phyloP scores from a whole-genome alignment of 2,888 invertebrate species.

The Drosophila mimetica region DNA sequence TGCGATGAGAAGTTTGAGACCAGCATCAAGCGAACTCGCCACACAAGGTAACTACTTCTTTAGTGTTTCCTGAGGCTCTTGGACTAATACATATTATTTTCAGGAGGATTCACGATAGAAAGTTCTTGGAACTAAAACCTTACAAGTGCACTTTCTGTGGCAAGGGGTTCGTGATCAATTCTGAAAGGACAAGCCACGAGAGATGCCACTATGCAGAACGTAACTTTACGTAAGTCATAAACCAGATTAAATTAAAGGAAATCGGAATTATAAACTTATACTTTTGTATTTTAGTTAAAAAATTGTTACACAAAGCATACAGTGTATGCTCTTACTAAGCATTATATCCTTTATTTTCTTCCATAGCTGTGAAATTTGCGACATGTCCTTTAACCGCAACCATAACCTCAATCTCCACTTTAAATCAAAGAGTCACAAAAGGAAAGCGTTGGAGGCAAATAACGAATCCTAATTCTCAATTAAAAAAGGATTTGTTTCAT shows the following conservation, averaged over 20 bases:
- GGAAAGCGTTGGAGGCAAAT: not conserved
- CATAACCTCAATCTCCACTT: slow-evolving; percentile 28
- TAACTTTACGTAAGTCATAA: not conserved
- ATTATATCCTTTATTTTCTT: not conserved
- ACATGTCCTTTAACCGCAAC: slow-evolving; percentile 26
- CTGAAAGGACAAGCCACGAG: too few species aligned
- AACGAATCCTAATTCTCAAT: not conserved
- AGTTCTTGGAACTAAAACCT: not conserved
- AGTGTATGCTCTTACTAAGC: too few species aligned
- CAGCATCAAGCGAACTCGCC: slow-evolving; percentile 44
- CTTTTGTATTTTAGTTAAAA: too few species aligned
- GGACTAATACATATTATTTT: not conserved
- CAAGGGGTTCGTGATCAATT: too few species aligned
- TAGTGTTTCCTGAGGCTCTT: not conserved
- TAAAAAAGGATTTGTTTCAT: not conserved
- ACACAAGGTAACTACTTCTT: slow-evolving; percentile 38
- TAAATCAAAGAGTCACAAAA: slow-evolving; percentile 23
- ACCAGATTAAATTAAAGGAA: too few species aligned
- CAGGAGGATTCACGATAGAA: slow-evolving; percentile 38
- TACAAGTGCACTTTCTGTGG: too few species aligned
- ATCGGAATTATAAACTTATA: too few species aligned
- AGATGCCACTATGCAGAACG: not conserved
- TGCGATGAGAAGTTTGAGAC: slow-evolving; percentile 34
- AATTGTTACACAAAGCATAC: too few species aligned
- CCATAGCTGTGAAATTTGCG: slow-evolving; percentile 28